phyloP scores from a whole-genome alignment of 2,888 invertebrate species.

The Caenorhabditis panamensis region DNA sequence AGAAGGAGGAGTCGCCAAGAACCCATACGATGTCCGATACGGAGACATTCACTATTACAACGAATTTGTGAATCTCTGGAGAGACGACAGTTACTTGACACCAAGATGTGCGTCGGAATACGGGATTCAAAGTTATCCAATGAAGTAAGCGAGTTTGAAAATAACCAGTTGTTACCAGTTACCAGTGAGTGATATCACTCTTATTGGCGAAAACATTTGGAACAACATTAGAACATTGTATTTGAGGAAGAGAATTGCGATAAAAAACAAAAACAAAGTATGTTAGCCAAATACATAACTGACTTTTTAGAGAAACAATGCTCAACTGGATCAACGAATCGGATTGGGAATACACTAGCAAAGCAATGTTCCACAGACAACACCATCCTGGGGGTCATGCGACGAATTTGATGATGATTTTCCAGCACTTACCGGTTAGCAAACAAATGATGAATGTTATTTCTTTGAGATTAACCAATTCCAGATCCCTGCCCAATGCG shows the following conservation, averaged over 20 bases:
- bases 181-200: constrained; percentile 7
- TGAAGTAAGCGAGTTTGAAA: constrained; percentile 54
- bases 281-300: background rate
- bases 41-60: constrained; percentile 94
- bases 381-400: constrained; percentile 89
- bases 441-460: too few relatives aligned
- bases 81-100: constrained; percentile 87
- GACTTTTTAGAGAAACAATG: constrained; percentile 56
- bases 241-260: too few relatives aligned
- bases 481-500: constrained; percentile 61
- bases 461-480: too few relatives aligned
- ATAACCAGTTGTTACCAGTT: background rate
- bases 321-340: constrained; percentile 58
- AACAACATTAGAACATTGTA: too few relatives aligned
- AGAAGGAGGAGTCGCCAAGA: constrained; percentile 87
- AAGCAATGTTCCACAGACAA: constrained; percentile 86
- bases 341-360: constrained; percentile 60
- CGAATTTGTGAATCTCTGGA: constrained; percentile 88
- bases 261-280: constrained; percentile 49
- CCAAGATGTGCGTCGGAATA: constrained; percentile 96
- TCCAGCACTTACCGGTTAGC: constrained; percentile 75
- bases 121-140: constrained; percentile 92
- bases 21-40: constrained; percentile 89
- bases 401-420: constrained; percentile 73
- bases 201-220: too few relatives aligned